Percentiles rank a stretch among this genome's conserved stretches.
phyloP scores from a whole-genome alignment of 2,797 vertebrate genomes.

The Phylloscopus collybita region DNA sequence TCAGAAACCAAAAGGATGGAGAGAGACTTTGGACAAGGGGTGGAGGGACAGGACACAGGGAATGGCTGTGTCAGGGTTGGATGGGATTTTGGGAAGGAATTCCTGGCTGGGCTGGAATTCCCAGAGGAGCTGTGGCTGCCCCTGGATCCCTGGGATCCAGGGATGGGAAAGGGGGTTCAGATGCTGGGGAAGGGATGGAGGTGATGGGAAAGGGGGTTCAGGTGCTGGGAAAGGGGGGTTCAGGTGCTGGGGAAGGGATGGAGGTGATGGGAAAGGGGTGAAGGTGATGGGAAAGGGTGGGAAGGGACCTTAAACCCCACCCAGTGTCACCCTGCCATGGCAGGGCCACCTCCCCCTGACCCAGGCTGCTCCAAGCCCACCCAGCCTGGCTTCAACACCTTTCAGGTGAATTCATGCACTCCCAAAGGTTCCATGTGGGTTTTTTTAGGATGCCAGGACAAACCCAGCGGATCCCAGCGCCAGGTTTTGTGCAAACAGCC shows the following conservation, averaged over 20 bases:
- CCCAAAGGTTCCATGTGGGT: fast-evolving
- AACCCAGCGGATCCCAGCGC: fast-evolving
- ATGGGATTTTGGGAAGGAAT: fast-evolving
- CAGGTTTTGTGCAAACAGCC: background rate
- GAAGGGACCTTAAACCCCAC: background rate
- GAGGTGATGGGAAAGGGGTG: too few relatives aligned
- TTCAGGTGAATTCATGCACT: fast-evolving
- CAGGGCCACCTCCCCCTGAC: background rate
- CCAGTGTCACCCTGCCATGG: background rate
- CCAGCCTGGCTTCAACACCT: background rate
- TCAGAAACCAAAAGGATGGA: background rate
- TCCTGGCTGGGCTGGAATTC: background rate
- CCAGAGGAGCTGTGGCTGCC: background rate
- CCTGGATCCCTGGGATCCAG: background rate
- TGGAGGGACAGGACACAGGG: background rate
- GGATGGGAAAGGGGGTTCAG: too few relatives aligned
- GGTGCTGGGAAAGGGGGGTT: too few relatives aligned
- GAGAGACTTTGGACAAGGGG: background rate
- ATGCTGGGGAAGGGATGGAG: too few relatives aligned
- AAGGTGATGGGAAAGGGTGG: too few relatives aligned
- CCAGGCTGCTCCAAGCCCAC: background rate
- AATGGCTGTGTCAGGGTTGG: background rate
- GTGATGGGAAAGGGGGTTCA: too few relatives aligned
- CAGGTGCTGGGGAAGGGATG: too few relatives aligned
- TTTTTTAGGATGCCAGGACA: fast-evolving